Conservation (phyloP, 2,113 vertebrate species). For the Amblyopsis rosae region DNA sequence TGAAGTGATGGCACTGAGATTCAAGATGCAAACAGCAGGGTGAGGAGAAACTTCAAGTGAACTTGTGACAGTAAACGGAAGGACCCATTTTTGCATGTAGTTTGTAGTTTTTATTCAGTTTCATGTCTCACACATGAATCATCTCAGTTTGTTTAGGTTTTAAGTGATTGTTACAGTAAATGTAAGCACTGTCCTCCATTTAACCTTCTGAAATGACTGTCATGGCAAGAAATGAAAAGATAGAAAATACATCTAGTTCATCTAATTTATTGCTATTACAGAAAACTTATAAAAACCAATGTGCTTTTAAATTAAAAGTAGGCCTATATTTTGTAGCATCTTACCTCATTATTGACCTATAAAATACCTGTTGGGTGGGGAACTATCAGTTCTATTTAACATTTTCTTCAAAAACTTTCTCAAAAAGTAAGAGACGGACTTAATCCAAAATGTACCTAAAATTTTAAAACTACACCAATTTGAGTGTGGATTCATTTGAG, state of each 20-base stretch:
- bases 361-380: too few species aligned
- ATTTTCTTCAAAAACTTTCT: too few species aligned
- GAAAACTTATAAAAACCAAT: too few species aligned
- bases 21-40: not conserved
- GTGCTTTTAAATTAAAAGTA: too few species aligned
- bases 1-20: slow-evolving; percentile 23
- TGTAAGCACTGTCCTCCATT: slow-evolving; percentile 26
- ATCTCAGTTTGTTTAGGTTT: slow-evolving; percentile 21
- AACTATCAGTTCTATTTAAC: too few species aligned
- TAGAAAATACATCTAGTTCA: slow-evolving; percentile 2
- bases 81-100: slow-evolving; percentile 13
- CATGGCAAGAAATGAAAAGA: slow-evolving; percentile 23
- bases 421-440: too few species aligned
- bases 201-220: slow-evolving; percentile 20
- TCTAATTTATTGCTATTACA: slow-evolving; percentile 17
- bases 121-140: slow-evolving; percentile 18
- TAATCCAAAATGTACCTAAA: too few species aligned
- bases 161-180: slow-evolving; percentile 13
- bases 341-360: too few species aligned
- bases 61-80: not conserved
- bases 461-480: too few species aligned
- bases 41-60: slow-evolving; percentile 12
- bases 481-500: too few species aligned
- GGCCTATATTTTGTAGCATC: too few species aligned
- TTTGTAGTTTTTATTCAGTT: slow-evolving; percentile 12